A percentile compares a stretch with the other conserved stretches of the same genome.
These are phyloP conservation scores for Criorhina ranunculi DNA, from an alignment of 2,888 invertebrate species.

Conservation along the genomic window DNA sequence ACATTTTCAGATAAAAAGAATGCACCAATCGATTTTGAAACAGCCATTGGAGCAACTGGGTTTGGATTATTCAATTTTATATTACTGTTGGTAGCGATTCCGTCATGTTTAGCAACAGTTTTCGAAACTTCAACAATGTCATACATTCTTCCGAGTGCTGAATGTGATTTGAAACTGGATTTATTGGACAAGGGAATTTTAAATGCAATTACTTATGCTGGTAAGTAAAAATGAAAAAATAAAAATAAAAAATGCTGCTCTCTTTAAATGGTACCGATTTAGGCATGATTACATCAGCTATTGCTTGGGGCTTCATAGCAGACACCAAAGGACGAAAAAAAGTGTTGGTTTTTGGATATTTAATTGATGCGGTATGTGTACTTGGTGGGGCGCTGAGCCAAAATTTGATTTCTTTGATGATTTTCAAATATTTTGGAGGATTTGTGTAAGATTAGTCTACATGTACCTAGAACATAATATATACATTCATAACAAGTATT, in stretches of 20 bases:
- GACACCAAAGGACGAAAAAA: conserved; percentile 90
- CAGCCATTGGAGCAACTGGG: conserved; percentile 88
- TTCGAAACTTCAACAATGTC: conserved; percentile 90
- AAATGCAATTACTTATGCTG: conserved; percentile 90
- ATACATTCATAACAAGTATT: not conserved
- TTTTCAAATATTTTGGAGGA: conserved; percentile 90
- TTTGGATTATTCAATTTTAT: conserved; percentile 90
- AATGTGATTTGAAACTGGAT: conserved; percentile 89
- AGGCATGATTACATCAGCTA: conserved; percentile 91
- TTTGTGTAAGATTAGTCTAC: conserved; percentile 87
- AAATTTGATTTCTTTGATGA: conserved; percentile 87
- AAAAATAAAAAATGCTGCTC: not conserved
- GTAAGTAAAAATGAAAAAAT: conserved; percentile 83
- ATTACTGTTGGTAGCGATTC: conserved; percentile 87
- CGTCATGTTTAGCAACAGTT: conserved; percentile 88
- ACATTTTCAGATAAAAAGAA: conserved; percentile 62
- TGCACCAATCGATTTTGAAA: conserved; percentile 88
- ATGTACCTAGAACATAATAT: not conserved
- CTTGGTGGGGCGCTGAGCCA: conserved; percentile 88
- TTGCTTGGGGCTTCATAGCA: conserved; percentile 91
- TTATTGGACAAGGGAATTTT: conserved; percentile 89
- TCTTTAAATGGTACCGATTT: not conserved
- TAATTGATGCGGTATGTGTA: conserved; percentile 88
- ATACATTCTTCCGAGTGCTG: conserved; percentile 90
- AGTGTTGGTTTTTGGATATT: conserved; percentile 88